These are phyloP conservation scores for Gymnopithys bicolor DNA, from an alignment of 2,797 vertebrate genomes.

Conservation along the genomic window DNA sequence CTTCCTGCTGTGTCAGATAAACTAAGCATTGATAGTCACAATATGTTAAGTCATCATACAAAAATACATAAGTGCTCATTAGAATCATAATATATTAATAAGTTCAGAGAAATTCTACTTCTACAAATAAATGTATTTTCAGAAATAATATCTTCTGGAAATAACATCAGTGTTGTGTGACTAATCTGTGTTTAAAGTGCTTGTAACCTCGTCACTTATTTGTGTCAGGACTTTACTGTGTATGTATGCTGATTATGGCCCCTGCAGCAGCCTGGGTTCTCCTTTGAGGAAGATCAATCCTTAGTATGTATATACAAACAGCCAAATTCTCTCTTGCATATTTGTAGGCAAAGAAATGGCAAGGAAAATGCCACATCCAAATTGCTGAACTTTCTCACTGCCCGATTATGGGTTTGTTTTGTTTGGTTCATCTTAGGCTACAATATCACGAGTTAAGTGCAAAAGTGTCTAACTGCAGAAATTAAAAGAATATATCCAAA, in stretches of 20 bases:
- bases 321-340: neutral
- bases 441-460: neutral
- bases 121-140: neutral
- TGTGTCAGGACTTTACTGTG: neutral
- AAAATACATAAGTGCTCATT: neutral
- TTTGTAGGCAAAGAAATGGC: neutral
- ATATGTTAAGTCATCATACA: neutral
- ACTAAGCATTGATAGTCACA: neutral
- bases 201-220: neutral
- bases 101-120: neutral
- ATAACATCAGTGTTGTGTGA: neutral
- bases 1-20: slow-evolving; percentile 8
- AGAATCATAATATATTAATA: neutral
- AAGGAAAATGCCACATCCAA: neutral
- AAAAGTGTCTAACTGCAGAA: neutral
- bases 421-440: neutral
- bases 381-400: neutral
- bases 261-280: neutral
- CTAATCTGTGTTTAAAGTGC: neutral
- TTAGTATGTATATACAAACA: neutral
- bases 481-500: neutral
- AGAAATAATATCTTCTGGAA: neutral
- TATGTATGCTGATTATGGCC: fast-evolving
- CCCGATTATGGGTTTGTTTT: fast-evolving
- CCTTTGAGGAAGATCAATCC: neutral